Base-by-base conservation (phyloP, 2,797 vertebrate species). In the Pseudochaenichthys georgianus region DNA sequence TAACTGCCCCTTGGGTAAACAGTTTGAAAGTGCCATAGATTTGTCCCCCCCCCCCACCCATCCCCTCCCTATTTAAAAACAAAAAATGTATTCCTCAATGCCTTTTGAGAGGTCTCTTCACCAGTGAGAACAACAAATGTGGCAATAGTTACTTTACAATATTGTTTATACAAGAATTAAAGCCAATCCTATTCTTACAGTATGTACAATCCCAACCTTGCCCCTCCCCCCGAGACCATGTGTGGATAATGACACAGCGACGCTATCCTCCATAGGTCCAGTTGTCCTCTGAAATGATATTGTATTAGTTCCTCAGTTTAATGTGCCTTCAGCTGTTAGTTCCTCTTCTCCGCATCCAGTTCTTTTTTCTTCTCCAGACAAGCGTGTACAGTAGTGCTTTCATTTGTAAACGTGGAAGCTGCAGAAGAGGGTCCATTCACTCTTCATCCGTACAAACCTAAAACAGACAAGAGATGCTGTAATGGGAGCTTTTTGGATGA, bases 381-480 rank as follows among this genome's bases (percentile, higher is more conserved):
- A 95, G 94, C 94, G 93, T 96, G 96, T 96, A 96, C 96, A 98
- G 97, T 96, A 98, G 97, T 97, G 96, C 96, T 95, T 93, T 88
- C 79, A 86, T 91, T 77, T 94, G 93, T 94, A 92, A 94, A 94
- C 92, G 62, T 89, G 65, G 88, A 86, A 92, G 90, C 87, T 81
- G 84, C 91, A 70, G 77, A 80, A 71, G 64, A 73, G 58, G 55
- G 86, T 66, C 77, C 55, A 61, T 83, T 99, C 95, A 99, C 93
- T 99, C 98, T 95, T 99, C 98, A 58, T 99, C 98, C 76, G 98
- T 99, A 95, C 98, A 99, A 83, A 99, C 98, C 98, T 99, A 91
- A 3, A 82, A 79, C 53, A 85, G 67, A 85, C 3, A 3, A 13
- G 8, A 68, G 6, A 66, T 1, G 55, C 34, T 62, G 6, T 41